Conservation (phyloP, 2,113 vertebrate genomes). For the Phalacrocorax aristotelis region DNA sequence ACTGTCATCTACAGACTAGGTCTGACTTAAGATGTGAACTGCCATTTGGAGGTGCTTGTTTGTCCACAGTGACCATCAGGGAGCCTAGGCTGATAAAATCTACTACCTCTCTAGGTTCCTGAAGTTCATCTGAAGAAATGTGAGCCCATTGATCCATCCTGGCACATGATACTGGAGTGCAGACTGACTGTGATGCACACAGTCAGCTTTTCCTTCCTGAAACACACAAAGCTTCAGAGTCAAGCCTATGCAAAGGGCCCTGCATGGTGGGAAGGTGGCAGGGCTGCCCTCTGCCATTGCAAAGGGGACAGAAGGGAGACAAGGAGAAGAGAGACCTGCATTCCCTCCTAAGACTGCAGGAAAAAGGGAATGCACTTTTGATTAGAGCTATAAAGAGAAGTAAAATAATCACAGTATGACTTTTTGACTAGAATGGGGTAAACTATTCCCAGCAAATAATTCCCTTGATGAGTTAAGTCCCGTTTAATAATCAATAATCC, state of each 20-base stretch:
- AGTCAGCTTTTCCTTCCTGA: not conserved
- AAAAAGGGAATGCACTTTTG: not conserved
- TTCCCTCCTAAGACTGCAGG: not conserved
- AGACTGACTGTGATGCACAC: not conserved
- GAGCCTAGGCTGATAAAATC: not conserved
- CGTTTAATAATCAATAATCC: not conserved
- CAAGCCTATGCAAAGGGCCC: not conserved
- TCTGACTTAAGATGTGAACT: not conserved
- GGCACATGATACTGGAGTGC: accelerated
- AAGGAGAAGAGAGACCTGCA: not conserved
- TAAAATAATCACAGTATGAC: not conserved
- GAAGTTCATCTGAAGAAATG: not conserved
- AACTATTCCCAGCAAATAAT: not conserved
- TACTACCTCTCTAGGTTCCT: not conserved
- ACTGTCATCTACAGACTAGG: not conserved
- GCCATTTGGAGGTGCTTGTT: not conserved
- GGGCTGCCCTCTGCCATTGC: not conserved
- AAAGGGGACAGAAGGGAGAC: not conserved
- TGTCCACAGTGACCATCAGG: not conserved
- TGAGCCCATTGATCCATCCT: not conserved
- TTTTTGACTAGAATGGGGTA: not conserved
- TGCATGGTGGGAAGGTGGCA: not conserved
- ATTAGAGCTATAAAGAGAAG: not conserved
- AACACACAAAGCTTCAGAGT: not conserved
- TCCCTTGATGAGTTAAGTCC: not conserved